A percentile compares a stretch with the other conserved stretches of the same genome.
Conservation (phyloP, 2,888 invertebrate genomes). For the Herminia tarsipennalis region DNA sequence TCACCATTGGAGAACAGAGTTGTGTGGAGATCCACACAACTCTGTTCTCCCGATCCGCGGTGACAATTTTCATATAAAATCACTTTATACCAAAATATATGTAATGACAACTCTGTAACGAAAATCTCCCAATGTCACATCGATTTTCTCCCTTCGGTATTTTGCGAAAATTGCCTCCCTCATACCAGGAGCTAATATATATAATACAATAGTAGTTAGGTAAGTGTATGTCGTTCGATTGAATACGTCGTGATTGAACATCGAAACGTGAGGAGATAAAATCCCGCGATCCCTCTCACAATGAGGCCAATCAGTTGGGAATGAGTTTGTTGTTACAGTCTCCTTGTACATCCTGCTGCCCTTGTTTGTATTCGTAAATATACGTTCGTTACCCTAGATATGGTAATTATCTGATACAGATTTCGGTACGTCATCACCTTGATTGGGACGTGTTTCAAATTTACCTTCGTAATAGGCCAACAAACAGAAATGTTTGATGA, state of each 20-base stretch:
- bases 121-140: conserved; percentile 25
- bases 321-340: conserved; percentile 57
- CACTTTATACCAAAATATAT: conserved; percentile 9
- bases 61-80: too few species aligned
- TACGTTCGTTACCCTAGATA: conserved; percentile 10
- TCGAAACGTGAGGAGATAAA: conserved; percentile 53
- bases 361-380: conserved; percentile 21
- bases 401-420: conserved; percentile 20
- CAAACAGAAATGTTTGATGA: conserved; percentile 9
- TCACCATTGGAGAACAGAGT: too few species aligned
- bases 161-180: conserved; percentile 30
- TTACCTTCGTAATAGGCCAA: conserved; percentile 5
- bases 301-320: conserved; percentile 68
- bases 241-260: conserved; percentile 68
- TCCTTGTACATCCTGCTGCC: conserved; percentile 34
- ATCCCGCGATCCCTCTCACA: conserved; percentile 56
- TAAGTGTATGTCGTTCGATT: conserved; percentile 45
- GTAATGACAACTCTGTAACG: conserved; percentile 10
- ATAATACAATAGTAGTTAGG: conserved; percentile 32
- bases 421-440: conserved; percentile 2
- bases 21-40: too few species aligned
- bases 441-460: conserved; percentile 5
- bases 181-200: conserved; percentile 22
- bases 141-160: conserved; percentile 20
- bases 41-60: too few species aligned